Evolutionary conservation across 2,797 vertebrate species (phyloP).

Genomic region (Iguana delicatissima): DNA sequence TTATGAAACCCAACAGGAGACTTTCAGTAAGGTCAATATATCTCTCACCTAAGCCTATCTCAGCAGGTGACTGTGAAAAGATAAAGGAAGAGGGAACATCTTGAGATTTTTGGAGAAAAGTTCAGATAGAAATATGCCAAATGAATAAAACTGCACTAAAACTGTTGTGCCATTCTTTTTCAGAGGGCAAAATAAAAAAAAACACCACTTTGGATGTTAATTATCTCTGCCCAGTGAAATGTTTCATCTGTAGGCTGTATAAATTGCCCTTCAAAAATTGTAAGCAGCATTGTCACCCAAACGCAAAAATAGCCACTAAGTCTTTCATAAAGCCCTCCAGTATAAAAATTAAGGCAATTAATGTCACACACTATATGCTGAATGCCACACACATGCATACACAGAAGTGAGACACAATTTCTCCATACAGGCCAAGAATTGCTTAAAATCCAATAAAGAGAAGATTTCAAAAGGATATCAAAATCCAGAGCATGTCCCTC

Average conservation of each 20-base stretch:
- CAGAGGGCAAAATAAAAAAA: not conserved
- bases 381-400: not conserved
- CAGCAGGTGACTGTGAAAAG: not conserved
- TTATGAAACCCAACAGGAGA: not conserved
- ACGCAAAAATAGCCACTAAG: not conserved
- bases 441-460: not conserved
- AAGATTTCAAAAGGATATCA: conserved; percentile 2
- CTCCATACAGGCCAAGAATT: not conserved
- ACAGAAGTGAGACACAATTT: not conserved
- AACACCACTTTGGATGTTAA: not conserved
- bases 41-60: not conserved
- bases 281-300: not conserved
- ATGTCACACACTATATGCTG: not conserved
- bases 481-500: not conserved
- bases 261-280: not conserved
- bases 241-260: not conserved
- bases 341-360: not conserved
- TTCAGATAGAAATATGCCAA: not conserved
- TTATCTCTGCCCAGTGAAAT: not conserved
- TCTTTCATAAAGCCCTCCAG: not conserved
- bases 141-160: not conserved
- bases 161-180: not conserved
- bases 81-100: not conserved
- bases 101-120: not conserved
- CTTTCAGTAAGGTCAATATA: not conserved